Evolutionary conservation across 2,797 vertebrate genomes (phyloP).

Genomic region (Notamacropus eugenii): DNA sequence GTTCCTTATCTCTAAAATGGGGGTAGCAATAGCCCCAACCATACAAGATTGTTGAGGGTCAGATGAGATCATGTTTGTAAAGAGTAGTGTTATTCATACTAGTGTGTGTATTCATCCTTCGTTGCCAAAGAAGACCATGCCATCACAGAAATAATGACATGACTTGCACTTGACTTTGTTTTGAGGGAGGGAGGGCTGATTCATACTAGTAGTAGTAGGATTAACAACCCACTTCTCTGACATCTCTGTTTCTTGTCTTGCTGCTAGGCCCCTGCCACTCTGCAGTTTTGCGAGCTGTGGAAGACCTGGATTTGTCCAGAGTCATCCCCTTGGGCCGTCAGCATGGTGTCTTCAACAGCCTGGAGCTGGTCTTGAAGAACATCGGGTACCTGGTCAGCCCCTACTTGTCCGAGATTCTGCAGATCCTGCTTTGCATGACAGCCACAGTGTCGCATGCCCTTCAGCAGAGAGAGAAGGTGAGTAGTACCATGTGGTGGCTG

Average conservation of each 20-base stretch:
- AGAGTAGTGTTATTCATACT: too few species aligned
- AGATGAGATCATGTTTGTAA: neutral
- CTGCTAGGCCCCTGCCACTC: conserved; percentile 88
- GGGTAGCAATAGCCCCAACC: neutral
- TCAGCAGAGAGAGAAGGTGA: conserved; percentile 92
- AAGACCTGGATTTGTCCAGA: conserved; percentile 86
- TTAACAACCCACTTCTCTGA: neutral
- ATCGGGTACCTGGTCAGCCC: conserved; percentile 92
- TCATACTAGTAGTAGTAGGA: neutral
- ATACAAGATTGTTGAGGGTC: neutral
- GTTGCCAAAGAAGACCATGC: too few species aligned
- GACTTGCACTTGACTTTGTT: too few species aligned
- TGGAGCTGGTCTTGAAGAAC: conserved; percentile 92
- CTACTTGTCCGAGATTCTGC: conserved; percentile 93
- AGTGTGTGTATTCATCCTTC: too few species aligned
- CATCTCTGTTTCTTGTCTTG: neutral
- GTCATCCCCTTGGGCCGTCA: conserved; percentile 96
- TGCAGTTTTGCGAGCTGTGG: conserved; percentile 89
- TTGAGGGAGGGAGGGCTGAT: too few species aligned
- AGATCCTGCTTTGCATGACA: conserved; percentile 94
- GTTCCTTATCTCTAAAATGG: neutral
- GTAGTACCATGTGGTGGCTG: neutral
- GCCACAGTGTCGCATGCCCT: conserved; percentile 89
- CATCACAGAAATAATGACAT: too few species aligned
- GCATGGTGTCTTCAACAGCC: conserved; percentile 93